Evolutionary conservation across 1,140 invertebrate genomes (phyloP).

Genomic region (Anastatus disparis): DNA sequence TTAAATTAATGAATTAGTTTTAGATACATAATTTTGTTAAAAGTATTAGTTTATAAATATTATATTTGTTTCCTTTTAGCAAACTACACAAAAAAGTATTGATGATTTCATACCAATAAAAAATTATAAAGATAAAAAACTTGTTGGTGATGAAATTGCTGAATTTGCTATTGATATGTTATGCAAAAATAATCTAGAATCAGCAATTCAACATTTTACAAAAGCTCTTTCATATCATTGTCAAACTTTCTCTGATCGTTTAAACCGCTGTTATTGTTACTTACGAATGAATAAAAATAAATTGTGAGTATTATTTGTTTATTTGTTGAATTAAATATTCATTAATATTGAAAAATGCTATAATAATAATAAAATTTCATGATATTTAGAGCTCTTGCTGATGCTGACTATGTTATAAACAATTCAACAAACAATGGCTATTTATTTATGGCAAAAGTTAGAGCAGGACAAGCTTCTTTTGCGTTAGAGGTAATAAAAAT

Average conservation of each 20-base stretch:
- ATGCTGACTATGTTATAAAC: constrained; percentile 7
- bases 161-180: background rate
- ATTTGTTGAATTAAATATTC: background rate
- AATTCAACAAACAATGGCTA: background rate
- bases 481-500: background rate
- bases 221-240: background rate
- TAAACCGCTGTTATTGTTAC: constrained; percentile 6
- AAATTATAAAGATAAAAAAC: too few species aligned
- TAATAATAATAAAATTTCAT: too few species aligned
- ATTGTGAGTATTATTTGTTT: background rate
- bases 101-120: too few species aligned
- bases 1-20: too few species aligned
- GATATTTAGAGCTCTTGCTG: background rate
- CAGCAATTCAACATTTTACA: background rate
- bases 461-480: background rate
- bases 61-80: too few species aligned
- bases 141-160: background rate
- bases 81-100: too few species aligned
- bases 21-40: too few species aligned
- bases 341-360: background rate
- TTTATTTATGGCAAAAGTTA: background rate
- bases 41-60: too few species aligned
- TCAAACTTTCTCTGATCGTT: background rate
- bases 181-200: background rate
- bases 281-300: background rate